Conservation (phyloP, 1,140 invertebrate species). For the Danaus plexippus region DNA sequence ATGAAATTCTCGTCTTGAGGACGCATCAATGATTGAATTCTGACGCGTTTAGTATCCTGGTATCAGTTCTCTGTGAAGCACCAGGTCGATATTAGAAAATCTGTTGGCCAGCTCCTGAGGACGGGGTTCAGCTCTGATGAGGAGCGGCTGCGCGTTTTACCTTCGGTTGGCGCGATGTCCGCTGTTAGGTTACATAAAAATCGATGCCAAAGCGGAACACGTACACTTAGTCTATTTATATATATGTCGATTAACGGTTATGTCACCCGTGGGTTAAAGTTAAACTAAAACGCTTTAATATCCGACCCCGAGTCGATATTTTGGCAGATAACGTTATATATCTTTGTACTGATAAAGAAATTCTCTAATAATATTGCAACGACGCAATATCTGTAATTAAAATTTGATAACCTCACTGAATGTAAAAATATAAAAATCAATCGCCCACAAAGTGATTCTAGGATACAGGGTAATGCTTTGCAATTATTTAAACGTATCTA, state of each 20-base stretch:
- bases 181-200: constrained; percentile 58
- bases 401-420: constrained; percentile 64
- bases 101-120: constrained; percentile 3
- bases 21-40: not conserved
- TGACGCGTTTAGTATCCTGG: constrained; percentile 7
- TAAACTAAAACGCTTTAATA: constrained; percentile 46
- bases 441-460: constrained; percentile 78
- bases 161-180: constrained; percentile 27
- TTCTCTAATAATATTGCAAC: constrained; percentile 57
- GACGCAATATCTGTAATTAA: constrained; percentile 58
- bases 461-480: constrained; percentile 81
- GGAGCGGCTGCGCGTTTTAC: not conserved
- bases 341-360: constrained; percentile 67
- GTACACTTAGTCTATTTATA: constrained; percentile 57
- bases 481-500: constrained; percentile 79
- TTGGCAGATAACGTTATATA: constrained; percentile 55
- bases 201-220: constrained; percentile 67
- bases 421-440: constrained; percentile 69
- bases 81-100: too few species aligned
- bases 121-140: constrained; percentile 23
- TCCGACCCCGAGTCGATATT: constrained; percentile 27
- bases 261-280: constrained; percentile 64
- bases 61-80: too few species aligned
- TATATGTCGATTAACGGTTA: constrained; percentile 54
- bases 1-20: too few species aligned